Evolutionary conservation across 30 jellyfish, hydroid and myxozoan species (phyloP), one percentile per base, ranked within the genome.

Genomic region (Aurelia aurita): DNA sequence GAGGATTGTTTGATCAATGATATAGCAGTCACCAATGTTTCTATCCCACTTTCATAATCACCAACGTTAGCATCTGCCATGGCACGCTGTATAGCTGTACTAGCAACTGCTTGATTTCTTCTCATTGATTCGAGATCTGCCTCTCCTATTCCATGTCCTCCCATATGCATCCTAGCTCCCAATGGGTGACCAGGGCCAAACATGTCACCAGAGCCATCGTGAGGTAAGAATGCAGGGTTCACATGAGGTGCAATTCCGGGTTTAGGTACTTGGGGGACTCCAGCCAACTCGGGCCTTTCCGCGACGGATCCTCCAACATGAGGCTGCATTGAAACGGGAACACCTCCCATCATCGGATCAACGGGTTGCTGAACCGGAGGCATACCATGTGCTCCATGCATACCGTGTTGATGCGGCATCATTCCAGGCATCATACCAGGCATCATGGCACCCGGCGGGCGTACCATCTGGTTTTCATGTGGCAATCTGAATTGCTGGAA

Each of bases 11-110:
- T 94, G 79, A 94, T 94, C 65, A 94, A 47, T 11, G 99, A 94
- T 14, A 94, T 94, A 4, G 99, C 99, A 7, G 99, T 94, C 28
- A 94, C 99, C 3, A 94, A 90, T 2, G 99, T 94, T 80, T 94
- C 99, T 23, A 94, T 94, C 2, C 99, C 99, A 63, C 97, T 94
- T 54, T 94, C 99, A 72, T 89, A 94, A 74, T 94, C 99, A 9
- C 99, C 99, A 5, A 86, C 99, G 54, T 88, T 88, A 26, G 99
- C 99, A 80, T 94, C 99, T 0, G 97, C 91, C 99, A 94, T 94
- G 45, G 99, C 99, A 29, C 99, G 85, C 80, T 94, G 99, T 44
- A 94, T 86, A 7, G 99, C 99, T 3, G 99, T 89, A 86, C 99
- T 94, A 26, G 99, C 99, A 32, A 94, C 99, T 4, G 97, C 97